These are phyloP conservation scores for Psittacula derbiana DNA, from an alignment of 2,797 vertebrate genomes.

Conservation along the genomic window DNA sequence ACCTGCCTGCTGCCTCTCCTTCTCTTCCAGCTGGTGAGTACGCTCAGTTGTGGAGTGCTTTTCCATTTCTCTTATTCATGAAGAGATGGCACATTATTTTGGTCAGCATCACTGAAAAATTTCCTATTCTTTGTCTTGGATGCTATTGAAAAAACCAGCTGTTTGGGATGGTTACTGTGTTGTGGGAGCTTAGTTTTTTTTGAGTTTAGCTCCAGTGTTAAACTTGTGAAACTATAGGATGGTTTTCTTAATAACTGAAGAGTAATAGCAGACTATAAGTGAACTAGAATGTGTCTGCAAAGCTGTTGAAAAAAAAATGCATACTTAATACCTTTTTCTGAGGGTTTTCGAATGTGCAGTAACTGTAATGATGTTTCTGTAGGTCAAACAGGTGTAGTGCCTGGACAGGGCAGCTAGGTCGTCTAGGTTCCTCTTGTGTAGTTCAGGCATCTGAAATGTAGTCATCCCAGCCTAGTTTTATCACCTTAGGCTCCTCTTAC, in stretches of 20 bases:
- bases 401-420: not conserved
- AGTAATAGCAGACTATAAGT: not conserved
- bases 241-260: not conserved
- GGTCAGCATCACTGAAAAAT: not conserved
- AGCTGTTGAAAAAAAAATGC: not conserved
- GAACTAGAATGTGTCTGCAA: not conserved
- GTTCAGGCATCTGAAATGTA: not conserved
- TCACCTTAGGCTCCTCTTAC: not conserved
- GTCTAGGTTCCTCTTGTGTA: not conserved
- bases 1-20: not conserved
- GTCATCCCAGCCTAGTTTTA: not conserved
- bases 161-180: not conserved
- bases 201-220: not conserved
- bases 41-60: not conserved
- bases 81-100: conserved; percentile 15
- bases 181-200: not conserved
- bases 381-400: not conserved
- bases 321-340: not conserved
- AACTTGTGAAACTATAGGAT: not conserved
- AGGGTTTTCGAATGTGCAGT: not conserved
- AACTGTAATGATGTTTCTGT: not conserved
- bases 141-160: conserved; percentile 5
- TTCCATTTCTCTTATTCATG: conserved; percentile 37
- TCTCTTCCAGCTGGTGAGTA: conserved; percentile 29
- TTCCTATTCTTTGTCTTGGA: not conserved